phyloP scores from a whole-genome alignment of 2,113 vertebrate genomes.

The Pomatostomus ruficeps region DNA sequence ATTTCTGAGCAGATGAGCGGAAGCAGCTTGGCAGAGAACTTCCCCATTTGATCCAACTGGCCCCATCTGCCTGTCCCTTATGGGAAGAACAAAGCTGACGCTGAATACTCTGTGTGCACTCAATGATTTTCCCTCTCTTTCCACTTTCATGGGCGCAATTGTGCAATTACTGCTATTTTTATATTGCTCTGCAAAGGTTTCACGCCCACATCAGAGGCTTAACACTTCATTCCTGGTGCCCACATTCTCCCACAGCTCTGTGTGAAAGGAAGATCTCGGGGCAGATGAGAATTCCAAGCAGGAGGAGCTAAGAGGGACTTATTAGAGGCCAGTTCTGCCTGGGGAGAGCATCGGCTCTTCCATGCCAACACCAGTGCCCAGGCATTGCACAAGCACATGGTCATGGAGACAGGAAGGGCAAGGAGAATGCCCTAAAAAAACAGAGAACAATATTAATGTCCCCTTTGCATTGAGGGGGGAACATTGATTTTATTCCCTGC shows the following conservation, averaged over 20 bases:
- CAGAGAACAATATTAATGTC: background rate
- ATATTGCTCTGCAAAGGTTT: background rate
- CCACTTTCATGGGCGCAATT: conserved; percentile 5
- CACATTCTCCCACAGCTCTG: background rate
- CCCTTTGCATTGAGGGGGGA: background rate
- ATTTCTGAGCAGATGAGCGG: conserved; percentile 11
- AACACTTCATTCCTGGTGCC: background rate
- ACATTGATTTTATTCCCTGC: background rate
- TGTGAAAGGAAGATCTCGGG: background rate
- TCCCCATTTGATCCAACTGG: background rate
- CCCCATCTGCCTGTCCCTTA: conserved; percentile 40
- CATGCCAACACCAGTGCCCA: background rate
- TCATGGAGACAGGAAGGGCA: background rate
- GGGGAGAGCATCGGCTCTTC: background rate
- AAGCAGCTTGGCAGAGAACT: conserved; percentile 21
- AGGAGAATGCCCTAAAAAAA: background rate
- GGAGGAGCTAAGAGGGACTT: background rate
- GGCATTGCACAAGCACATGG: background rate
- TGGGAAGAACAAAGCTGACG: conserved; percentile 1
- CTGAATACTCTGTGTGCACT: background rate
- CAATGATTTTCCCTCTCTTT: background rate
- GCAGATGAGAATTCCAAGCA: background rate
- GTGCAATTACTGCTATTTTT: background rate
- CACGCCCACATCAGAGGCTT: background rate
- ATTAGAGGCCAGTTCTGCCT: background rate